phyloP scores from a whole-genome alignment of 2,797 vertebrate genomes.

The Philypnodon macrostomus region DNA sequence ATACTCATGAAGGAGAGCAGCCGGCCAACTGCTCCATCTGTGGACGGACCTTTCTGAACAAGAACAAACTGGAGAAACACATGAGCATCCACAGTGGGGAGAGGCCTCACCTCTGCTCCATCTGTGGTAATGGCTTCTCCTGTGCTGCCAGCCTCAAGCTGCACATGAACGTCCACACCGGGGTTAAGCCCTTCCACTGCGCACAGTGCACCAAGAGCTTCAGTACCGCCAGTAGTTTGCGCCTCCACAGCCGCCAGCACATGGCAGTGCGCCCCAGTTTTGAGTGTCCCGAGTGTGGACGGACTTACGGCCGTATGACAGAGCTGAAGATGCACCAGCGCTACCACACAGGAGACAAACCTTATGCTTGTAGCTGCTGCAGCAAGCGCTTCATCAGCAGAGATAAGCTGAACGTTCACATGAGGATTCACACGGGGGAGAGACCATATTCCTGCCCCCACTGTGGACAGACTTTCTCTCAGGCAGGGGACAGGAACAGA shows the following conservation, averaged over 20 bases:
- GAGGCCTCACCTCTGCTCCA: slow-evolving; percentile 73
- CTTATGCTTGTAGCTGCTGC: slow-evolving; percentile 64
- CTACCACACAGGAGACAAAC: slow-evolving; percentile 71
- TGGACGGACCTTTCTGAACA: slow-evolving; percentile 78
- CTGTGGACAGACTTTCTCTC: slow-evolving; percentile 69
- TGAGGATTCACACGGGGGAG: slow-evolving; percentile 72
- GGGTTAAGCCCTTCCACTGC: slow-evolving; percentile 65
- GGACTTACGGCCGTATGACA: slow-evolving; percentile 66
- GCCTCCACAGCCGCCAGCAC: slow-evolving; percentile 64
- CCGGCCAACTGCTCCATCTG: slow-evolving; percentile 72
- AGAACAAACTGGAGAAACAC: slow-evolving; percentile 79
- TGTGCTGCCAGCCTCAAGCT: slow-evolving; percentile 79
- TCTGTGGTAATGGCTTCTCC: slow-evolving; percentile 80
- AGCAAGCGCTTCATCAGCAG: slow-evolving; percentile 68
- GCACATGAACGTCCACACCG: slow-evolving; percentile 75
- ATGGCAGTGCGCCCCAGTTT: slow-evolving; percentile 64
- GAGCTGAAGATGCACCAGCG: slow-evolving; percentile 74
- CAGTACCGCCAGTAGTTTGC: slow-evolving; percentile 58
- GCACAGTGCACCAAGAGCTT: slow-evolving; percentile 63
- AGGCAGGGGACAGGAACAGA: slow-evolving; percentile 70
- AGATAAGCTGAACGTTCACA: slow-evolving; percentile 70
- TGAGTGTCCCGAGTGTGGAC: slow-evolving; percentile 61
- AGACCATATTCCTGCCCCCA: slow-evolving; percentile 65
- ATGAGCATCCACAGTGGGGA: slow-evolving; percentile 79
- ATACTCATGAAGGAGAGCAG: slow-evolving; percentile 59